Conservation (phyloP, 2,113 vertebrate genomes). For the Vulpes ferrilata region DNA sequence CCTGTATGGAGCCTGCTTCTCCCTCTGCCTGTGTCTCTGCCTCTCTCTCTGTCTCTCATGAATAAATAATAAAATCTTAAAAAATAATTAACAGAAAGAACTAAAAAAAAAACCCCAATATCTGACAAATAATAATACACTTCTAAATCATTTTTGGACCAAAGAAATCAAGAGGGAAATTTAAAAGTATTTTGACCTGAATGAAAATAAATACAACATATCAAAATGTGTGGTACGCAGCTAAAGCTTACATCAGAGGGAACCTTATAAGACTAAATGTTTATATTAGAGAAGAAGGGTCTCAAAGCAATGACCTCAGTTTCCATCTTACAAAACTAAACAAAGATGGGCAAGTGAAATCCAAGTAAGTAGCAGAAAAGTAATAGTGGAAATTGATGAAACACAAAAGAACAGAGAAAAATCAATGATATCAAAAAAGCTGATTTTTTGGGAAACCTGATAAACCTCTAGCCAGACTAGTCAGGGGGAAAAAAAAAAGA, state of each 20-base stretch:
- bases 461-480: neutral
- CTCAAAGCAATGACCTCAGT: neutral
- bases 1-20: too few species aligned
- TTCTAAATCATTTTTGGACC: neutral
- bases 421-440: conserved; percentile 45
- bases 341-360: conserved; percentile 7
- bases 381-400: neutral
- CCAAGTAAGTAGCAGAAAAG: conserved; percentile 6
- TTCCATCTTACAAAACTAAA: neutral
- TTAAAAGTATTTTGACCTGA: conserved; percentile 45
- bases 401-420: neutral
- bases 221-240: neutral
- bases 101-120: neutral
- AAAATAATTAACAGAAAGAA: conserved; percentile 29
- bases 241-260: neutral
- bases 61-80: too few species aligned
- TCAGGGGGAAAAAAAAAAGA: neutral
- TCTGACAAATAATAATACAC: conserved; percentile 26
- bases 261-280: conserved; percentile 25
- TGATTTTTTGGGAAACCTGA: neutral
- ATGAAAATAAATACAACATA: conserved; percentile 41
- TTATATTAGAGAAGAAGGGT: neutral
- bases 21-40: too few species aligned
- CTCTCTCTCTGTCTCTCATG: too few species aligned
- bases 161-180: conserved; percentile 20